Evolutionary conservation across 1,140 invertebrate species (phyloP).

Genomic region (Camponotus floridanus): DNA sequence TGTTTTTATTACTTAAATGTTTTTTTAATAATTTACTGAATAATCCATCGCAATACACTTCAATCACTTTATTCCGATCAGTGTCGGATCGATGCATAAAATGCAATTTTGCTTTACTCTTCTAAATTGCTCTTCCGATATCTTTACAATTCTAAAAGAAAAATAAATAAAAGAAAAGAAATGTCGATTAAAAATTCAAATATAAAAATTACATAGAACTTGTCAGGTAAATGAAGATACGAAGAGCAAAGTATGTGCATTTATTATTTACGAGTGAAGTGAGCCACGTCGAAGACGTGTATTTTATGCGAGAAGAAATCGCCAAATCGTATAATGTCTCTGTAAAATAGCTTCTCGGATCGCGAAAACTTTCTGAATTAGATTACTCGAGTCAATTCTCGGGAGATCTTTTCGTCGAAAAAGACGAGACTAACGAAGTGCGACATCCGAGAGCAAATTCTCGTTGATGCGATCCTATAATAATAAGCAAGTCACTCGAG

Average conservation of each 20-base stretch:
- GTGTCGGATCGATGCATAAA: not conserved
- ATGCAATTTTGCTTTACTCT: not conserved
- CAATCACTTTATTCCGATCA: not conserved
- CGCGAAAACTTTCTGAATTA: not conserved
- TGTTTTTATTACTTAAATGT: not conserved
- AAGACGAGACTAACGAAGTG: not conserved
- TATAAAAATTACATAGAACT: not conserved
- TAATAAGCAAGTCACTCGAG: slow-evolving; percentile 22
- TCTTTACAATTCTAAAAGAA: not conserved
- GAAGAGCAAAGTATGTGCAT: not conserved
- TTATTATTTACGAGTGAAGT: not conserved
- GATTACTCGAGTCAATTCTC: slow-evolving; percentile 3
- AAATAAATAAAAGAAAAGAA: not conserved
- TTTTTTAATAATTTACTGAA: slow-evolving; percentile 8
- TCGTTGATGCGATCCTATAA: slow-evolving; percentile 3
- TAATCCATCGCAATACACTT: not conserved
- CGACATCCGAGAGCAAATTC: not conserved
- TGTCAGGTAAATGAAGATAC: not conserved
- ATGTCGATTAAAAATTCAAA: slow-evolving; percentile 11
- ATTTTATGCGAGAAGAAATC: not conserved
- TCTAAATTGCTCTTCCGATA: not conserved
- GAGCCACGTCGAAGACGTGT: not conserved
- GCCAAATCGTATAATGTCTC: not conserved
- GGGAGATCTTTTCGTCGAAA: not conserved
- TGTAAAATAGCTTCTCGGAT: not conserved